phyloP scores from a whole-genome alignment of 2,888 invertebrate genomes.

The Homarus gammarus region DNA sequence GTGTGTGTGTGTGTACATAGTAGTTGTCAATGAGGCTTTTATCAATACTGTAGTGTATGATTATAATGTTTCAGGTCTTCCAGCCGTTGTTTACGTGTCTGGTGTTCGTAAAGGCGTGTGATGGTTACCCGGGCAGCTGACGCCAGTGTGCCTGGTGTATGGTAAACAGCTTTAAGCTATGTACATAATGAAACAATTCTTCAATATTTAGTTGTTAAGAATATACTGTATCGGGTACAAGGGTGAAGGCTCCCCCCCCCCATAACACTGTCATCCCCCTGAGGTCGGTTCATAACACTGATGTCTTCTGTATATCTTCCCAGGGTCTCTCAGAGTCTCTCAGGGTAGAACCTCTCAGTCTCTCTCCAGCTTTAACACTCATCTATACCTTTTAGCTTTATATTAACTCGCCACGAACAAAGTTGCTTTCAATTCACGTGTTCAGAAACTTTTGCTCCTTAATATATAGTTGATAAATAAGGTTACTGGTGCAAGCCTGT shows the following conservation, averaged over 20 bases:
- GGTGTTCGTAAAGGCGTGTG: conserved; percentile 16
- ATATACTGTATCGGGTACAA: conserved; percentile 34
- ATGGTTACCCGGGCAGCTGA: neutral
- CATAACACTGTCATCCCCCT: neutral
- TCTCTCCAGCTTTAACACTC: neutral
- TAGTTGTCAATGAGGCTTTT: neutral
- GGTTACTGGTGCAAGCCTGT: no score
- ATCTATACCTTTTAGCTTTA: neutral
- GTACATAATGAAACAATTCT: conserved; percentile 43
- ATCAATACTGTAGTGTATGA: neutral
- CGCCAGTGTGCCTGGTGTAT: conserved; percentile 58
- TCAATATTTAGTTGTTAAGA: conserved; percentile 8
- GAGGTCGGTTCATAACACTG: neutral
- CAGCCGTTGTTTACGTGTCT: neutral
- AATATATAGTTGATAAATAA: neutral
- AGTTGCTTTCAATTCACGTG: neutral
- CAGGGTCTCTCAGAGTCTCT: neutral
- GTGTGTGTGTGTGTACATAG: no score
- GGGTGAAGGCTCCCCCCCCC: conserved; percentile 38
- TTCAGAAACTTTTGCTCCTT: neutral
- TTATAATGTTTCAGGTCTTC: conserved; percentile 5
- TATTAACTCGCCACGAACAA: neutral
- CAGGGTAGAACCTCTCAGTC: neutral
- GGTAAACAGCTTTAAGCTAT: conserved; percentile 71
- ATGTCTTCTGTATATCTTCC: no score